Base-by-base conservation (phyloP, 2,797 vertebrate species). In the Neopelma chrysocephalum region DNA sequence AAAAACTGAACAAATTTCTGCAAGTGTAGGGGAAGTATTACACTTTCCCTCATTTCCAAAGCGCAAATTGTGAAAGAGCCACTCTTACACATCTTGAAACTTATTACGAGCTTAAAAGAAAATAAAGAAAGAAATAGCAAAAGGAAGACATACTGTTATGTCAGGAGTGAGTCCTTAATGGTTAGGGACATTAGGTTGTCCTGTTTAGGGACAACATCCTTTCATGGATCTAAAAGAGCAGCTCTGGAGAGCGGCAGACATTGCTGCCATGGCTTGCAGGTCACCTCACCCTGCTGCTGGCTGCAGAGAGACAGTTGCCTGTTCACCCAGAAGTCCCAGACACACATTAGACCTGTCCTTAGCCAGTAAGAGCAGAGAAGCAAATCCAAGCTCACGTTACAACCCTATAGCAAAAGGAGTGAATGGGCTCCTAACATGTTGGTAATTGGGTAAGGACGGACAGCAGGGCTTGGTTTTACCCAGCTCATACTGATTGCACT, bases 231-330 rank as follows among this genome's bases (percentile, higher is more conserved):
- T 40, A 8, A 12, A 73, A 48, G 40, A 76, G 23, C 22, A n/a
- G 47, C 31, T 66, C 50, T 34, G 45, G 58, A 62, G 56, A n/a
- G 26, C 0, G 0, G 29, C 0, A 0, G 48, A 32, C 4, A 1
- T 45, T 43, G 47, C 62, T 68, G n/a, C 60, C 29, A 8, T 3
- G 9, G 60, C 32, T 78, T 69, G 26, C 32, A 38, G 47, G 25
- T 8, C 81, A 84, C 43, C 25, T 53, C 19, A 72, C 31, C 31
- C 68, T 9, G 1, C 48, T 78, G 43, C 43, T 21, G 9, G 56
- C 65, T 47, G 21, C 0, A 1, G 15, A 29, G n/a, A 6, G 5
- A 34, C 32, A 61, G 34, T 15, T 78, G 29, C 34, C 65, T 36
- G 16, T 7, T 15, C 36, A 38, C 27, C 9, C 68, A 47, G 22